Base-by-base conservation (phyloP, 2,888 invertebrate species). In the Heteromurus nitidus region DNA sequence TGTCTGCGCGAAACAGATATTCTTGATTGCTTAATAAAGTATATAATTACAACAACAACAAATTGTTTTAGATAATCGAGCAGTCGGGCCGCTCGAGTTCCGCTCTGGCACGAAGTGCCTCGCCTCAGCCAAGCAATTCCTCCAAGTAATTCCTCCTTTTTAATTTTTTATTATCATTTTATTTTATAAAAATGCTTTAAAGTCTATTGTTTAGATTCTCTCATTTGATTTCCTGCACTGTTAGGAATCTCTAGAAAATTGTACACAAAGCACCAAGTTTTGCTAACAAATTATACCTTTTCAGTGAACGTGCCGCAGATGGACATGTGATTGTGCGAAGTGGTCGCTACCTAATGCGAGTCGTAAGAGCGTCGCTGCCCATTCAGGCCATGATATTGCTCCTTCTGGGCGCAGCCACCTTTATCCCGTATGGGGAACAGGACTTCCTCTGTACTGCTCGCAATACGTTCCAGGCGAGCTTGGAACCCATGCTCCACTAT, bases 381-480 rank as follows among this genome's bases (percentile, higher is more conserved):
- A 95, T 99, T 89, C 97, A 99, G 91, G 96, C 97, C 83, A 91
- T 99, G 88, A 94, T 99, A 91, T 92, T 98, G 88, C 92, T 99
- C 88, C 92, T 99, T 88, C 97, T 98, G 80, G 86, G 85, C 18
- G 95, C 96, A 82, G 97, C 98, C 69, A 95, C 97, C 70, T 91
- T 99, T 87, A 95, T 98, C 72, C 97, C 97, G 3, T 94, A 95
- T 90, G 93, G 94, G 85, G 95, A 95, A 90, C 94, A 94, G 88
- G 95, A 95, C 88, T 95, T 94, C 89, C 93, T 93, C 84, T 95
- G 96, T 89, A 94, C 94, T 90, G 92, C 97, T 89, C 92, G 94
- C 87, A 96, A 95, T 90, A 94, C 94, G 87, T 93, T 96, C 26
- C 80, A 83, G 31, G 62, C 47, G 22, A 95, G 94, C 87, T 92